Conservation (phyloP, 23 tunicate species). For the Halocynthia aurantium region DNA sequence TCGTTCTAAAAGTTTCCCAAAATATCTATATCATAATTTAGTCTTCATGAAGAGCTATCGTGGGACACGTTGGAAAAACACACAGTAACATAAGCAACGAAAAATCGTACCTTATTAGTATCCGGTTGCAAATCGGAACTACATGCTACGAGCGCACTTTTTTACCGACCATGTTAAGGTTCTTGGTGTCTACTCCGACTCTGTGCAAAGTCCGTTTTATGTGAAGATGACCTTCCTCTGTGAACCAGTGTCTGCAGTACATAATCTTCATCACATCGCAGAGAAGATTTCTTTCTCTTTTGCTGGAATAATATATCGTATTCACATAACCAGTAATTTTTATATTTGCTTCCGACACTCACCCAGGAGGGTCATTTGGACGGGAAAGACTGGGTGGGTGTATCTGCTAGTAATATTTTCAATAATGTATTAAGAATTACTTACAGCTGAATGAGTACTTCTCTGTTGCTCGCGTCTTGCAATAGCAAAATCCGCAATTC, state of each 20-base stretch:
- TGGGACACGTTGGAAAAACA: too few relatives aligned
- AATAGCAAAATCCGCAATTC: slow-evolving; percentile 62
- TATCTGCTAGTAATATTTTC: neutral
- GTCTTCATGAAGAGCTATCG: too few relatives aligned
- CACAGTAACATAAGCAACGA: too few relatives aligned
- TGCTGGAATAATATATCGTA: slow-evolving; percentile 22
- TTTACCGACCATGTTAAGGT: slow-evolving; percentile 38
- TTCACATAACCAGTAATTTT: neutral
- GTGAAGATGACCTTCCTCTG: slow-evolving; percentile 85
- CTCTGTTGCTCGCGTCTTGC: slow-evolving; percentile 84
- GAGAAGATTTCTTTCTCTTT: slow-evolving; percentile 77
- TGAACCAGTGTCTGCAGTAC: slow-evolving; percentile 95
- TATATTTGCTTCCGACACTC: too few relatives aligned
- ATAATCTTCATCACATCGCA: slow-evolving; percentile 97
- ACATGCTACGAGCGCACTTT: neutral
- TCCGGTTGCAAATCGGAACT: too few relatives aligned
- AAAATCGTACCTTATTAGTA: too few relatives aligned
- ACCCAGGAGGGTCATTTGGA: too few relatives aligned
- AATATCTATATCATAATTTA: too few relatives aligned
- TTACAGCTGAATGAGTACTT: slow-evolving; percentile 70
- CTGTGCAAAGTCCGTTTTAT: slow-evolving; percentile 72
- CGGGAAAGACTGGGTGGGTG: too few relatives aligned
- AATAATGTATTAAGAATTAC: slow-evolving; percentile 13
- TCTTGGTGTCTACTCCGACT: slow-evolving; percentile 79
- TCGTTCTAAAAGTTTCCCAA: too few relatives aligned